phyloP scores from a whole-genome alignment of 2,113 vertebrate species.

The Cacatua alba region DNA sequence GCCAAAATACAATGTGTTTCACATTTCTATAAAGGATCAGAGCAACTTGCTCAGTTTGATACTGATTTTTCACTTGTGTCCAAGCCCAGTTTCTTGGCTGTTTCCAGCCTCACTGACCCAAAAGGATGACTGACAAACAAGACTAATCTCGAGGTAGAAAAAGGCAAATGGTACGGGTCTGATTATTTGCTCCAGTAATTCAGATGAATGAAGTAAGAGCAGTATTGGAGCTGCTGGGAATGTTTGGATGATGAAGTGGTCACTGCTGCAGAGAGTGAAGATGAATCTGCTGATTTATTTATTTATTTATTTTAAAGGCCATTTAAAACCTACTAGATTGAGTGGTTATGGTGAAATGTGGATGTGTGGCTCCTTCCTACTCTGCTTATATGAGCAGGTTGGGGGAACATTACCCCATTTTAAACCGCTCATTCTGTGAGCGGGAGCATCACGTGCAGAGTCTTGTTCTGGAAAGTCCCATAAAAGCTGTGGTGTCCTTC shows the following conservation, averaged over 20 bases:
- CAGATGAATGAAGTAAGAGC: neutral
- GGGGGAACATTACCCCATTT: neutral
- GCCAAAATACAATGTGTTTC: neutral
- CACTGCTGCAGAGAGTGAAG: neutral
- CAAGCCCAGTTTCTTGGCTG: neutral
- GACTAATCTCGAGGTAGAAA: neutral
- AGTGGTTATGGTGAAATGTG: neutral
- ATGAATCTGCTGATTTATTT: neutral
- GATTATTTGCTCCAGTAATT: neutral
- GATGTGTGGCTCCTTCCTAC: neutral
- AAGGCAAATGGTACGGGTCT: neutral
- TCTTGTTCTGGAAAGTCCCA: neutral
- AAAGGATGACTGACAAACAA: neutral
- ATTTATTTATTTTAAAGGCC: neutral
- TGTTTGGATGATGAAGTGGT: neutral
- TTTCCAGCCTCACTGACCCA: neutral
- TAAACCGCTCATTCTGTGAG: accelerated
- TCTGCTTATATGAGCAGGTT: neutral
- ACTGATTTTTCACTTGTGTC: neutral
- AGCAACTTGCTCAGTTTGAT: neutral
- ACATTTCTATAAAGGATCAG: neutral
- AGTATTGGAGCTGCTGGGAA: neutral
- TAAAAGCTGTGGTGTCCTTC: neutral
- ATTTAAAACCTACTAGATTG: neutral
- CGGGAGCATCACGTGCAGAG: neutral